Base-by-base conservation (phyloP, 1,140 invertebrate species). In the Solen grandis region DNA sequence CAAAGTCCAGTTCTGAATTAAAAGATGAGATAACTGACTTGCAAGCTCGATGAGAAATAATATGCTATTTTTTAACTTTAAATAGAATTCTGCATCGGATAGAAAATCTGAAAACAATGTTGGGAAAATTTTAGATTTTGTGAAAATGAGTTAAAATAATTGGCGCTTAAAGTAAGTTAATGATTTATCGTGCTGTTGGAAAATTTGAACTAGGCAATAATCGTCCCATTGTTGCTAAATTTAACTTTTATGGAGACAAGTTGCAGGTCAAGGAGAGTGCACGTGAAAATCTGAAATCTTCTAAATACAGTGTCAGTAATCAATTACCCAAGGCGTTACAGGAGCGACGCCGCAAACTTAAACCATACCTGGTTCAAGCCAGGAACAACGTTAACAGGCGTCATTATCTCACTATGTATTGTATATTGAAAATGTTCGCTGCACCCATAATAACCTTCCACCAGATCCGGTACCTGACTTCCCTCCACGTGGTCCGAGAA, bases 171-270 rank as follows among this genome's bases (percentile, higher is more conserved):
- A n/a, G n/a, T n/a, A n/a, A n/a, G n/a, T n/a, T n/a, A n/a, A n/a
- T n/a, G n/a, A n/a, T n/a, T n/a, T n/a, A n/a, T n/a, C n/a, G n/a
- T n/a, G n/a, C n/a, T n/a, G n/a, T 46, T n/a, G 66, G 66, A 14
- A 5, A 16, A 2, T 70, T 54, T 36, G 27, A 29, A n/a, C 3
- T 19, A 5, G 46, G 27, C 2, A 70, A 70, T 25, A 70, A 16
- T 14, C 2, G 66, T 0, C 66, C 66, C 1, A 55, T 70, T 33
- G 66, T 70, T 1, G 70, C 35, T 1, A 73, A 73, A 60, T 73
- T 73, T 41, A 59, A 73, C 41, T 73, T n/a, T 27, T 73, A 59
- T 41, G 54, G 54, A 10, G 70, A 73, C 35, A 73, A 73, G 60
- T 25, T 36, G 33, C 19, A 29, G 4, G 50, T 73, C 2, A 73